Percentiles rank a stretch among this genome's conserved stretches.
These are phyloP conservation scores for Drepana falcataria DNA, from an alignment of 2,888 invertebrate genomes.

Conservation along the genomic window DNA sequence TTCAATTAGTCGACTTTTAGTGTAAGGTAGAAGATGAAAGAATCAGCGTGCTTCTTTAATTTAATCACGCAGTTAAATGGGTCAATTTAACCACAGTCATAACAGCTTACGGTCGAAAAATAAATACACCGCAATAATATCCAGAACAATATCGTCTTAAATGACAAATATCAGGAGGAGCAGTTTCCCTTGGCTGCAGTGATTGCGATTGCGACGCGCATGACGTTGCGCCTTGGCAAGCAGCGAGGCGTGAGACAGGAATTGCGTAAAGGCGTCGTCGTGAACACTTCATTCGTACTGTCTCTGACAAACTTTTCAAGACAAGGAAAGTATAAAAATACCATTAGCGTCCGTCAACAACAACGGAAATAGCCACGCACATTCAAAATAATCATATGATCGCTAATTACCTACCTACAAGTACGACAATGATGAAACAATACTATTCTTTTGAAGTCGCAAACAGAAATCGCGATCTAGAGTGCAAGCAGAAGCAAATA, in stretches of 20 bases:
- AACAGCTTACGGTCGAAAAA: conserved; percentile 1
- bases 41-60: not conserved
- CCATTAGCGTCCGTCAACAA: conserved; percentile 62
- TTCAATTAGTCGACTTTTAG: conserved; percentile 1
- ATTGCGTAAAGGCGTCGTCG: conserved; percentile 73
- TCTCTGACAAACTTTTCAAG: conserved; percentile 53
- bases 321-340: conserved; percentile 64
- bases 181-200: conserved; percentile 48
- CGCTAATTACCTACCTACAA: conserved; percentile 14
- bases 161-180: conserved; percentile 42
- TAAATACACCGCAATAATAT: not conserved
- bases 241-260: conserved; percentile 63
- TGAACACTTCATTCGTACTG: conserved; percentile 61
- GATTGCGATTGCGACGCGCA: conserved; percentile 42
- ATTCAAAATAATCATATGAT: conserved; percentile 36
- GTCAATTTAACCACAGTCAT: conserved; percentile 48
- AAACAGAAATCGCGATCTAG: not conserved
- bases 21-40: conserved; percentile 3
- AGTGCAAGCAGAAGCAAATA: too few species aligned
- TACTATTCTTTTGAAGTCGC: not conserved
- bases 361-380: conserved; percentile 41
- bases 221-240: conserved; percentile 69
- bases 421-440: not conserved
- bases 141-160: conserved; percentile 47
- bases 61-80: conserved; percentile 33